A percentile compares a stretch with the other conserved stretches of the same genome.
These are phyloP conservation scores for Monopterus albus DNA, from an alignment of 2,113 vertebrate species.

Conservation along the genomic window DNA sequence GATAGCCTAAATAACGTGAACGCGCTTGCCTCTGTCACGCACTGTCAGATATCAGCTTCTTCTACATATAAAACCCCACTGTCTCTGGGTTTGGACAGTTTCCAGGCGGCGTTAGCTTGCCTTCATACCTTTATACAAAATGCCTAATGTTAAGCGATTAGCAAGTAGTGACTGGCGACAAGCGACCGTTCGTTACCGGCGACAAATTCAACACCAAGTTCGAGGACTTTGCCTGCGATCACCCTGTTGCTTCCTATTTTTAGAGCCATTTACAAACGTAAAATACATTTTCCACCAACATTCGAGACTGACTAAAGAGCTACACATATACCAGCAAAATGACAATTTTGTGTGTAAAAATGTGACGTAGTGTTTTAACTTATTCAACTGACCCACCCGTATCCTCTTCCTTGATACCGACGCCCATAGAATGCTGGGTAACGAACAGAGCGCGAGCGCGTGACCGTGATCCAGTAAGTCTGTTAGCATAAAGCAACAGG, in stretches of 20 bases:
- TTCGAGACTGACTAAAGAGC: fast-evolving
- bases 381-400: conserved; percentile 27
- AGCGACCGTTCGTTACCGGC: background rate
- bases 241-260: background rate
- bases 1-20: conserved; percentile 38
- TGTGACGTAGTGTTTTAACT: background rate
- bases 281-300: background rate
- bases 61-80: background rate
- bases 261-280: background rate
- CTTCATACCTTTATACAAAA: background rate
- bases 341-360: fast-evolving
- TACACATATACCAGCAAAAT: background rate
- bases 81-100: too few relatives aligned
- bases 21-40: background rate
- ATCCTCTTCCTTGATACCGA: conserved; percentile 48
- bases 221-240: background rate
- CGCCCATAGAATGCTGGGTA: conserved; percentile 37
- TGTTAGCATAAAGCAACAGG: background rate
- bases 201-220: conserved; percentile 44
- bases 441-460: too few relatives aligned
- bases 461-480: too few relatives aligned
- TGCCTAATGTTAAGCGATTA: too few relatives aligned
- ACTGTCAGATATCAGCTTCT: conserved; percentile 17
- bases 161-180: too few relatives aligned
- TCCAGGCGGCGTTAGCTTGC: background rate